Evolutionary conservation across 2,888 invertebrate genomes (phyloP), one percentile per base, ranked within the genome.

Genomic region (Nezara viridula): DNA sequence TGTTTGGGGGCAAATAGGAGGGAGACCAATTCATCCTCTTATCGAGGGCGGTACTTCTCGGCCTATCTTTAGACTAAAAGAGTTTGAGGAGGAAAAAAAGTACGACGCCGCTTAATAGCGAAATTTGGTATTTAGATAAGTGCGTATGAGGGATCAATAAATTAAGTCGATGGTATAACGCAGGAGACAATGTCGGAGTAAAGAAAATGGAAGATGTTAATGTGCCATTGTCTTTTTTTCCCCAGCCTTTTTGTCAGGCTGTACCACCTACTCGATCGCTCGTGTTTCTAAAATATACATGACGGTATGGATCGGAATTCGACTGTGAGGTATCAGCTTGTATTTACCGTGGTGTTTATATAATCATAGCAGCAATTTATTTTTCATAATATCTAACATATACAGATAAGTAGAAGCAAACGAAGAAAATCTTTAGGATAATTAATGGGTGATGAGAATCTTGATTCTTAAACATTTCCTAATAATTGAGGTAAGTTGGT

Each of bases 101-200:
- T 4, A 37, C 5, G 37, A 73, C 32, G 66, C 6, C 19, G 37
- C 66, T 73, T 73, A 73, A 73, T 73, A 73, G 66, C 66, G 66
- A 73, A 73, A 73, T 73, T 73, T 73, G 66, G 66, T 73, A 73
- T 73, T 32, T 73, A 73, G 66, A 73, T 73, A 73, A 73, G 66
- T 73, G 7, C 19, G 19, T 73, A 73, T 21, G 66, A 73, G 37
- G 66, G 66, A 37, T 73, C 66, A 73, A 73, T 73, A 73, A 73
- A 73, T 73, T 73, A 37, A 73, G 66, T 73, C 66, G 37, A 73
- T 73, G 32, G 66, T 73, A 32, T 37, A 37, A 73, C 66, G 37
- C 66, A 37, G 32, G 32, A 7, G 66, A 73, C 66, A 73, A 73
- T 37, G 66, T 37, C 66, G 16, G 14, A 7, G 66, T 19, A 73